Conservation (phyloP, 2,113 vertebrate genomes). For the Muntiacus muntjak region DNA sequence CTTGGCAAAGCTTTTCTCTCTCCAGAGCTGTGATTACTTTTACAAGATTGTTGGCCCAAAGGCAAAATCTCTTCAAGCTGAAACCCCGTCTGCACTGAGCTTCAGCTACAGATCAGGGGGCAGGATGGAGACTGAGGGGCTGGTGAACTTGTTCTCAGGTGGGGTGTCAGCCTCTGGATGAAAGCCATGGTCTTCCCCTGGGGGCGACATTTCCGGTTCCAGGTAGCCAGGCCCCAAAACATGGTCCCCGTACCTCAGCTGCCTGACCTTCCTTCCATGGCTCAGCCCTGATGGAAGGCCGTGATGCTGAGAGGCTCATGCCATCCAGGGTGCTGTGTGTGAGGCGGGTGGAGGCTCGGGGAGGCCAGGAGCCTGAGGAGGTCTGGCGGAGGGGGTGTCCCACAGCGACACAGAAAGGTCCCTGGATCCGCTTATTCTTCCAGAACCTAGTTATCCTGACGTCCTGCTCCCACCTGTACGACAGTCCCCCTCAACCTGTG, state of each 20-base stretch:
- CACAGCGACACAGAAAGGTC: fast-evolving
- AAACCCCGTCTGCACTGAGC: neutral
- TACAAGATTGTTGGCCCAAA: neutral
- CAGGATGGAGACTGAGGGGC: fast-evolving
- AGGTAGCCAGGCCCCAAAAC: neutral
- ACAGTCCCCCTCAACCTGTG: neutral
- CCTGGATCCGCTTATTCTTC: neutral
- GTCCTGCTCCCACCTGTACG: neutral
- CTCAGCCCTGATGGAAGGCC: neutral
- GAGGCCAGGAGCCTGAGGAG: neutral
- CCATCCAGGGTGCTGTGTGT: neutral
- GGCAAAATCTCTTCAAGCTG: neutral
- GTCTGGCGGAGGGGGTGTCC: fast-evolving
- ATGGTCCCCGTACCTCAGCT: fast-evolving
- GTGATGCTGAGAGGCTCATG: neutral
- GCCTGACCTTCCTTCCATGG: neutral
- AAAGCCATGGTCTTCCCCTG: neutral
- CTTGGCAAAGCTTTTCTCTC: neutral
- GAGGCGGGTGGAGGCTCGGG: neutral
- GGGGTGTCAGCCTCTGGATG: neutral
- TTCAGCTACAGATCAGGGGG: neutral
- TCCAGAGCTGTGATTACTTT: neutral
- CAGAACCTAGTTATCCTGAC: neutral
- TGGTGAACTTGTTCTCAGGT: neutral
- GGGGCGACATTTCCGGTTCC: neutral